Evolutionary conservation across 2,888 invertebrate genomes (phyloP), one percentile per base, ranked within the genome.

Genomic region (Drosophila subquinaria): DNA sequence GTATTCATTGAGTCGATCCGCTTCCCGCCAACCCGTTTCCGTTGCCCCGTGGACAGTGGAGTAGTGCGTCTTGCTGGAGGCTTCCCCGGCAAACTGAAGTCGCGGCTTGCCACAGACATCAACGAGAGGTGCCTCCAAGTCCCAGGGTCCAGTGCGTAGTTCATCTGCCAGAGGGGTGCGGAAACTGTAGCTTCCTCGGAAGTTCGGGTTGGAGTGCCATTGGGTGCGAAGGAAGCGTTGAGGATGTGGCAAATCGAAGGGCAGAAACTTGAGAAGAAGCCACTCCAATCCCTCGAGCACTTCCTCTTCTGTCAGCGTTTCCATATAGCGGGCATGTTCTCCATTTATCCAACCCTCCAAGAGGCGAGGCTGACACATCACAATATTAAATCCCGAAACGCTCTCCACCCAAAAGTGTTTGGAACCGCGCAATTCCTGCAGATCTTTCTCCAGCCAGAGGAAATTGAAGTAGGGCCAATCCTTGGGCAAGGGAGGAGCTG

Each of bases 21-120:
- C 96, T 88, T 96, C 96, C 17, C 96, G 94, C 90, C 95, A 95
- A 0, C 96, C 96, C 9, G 95, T 94, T 83, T 96, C 96, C 0
- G 96, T 92, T 0, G 96, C 96, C 0, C 96, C 96, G 82, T 96
- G 96, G 0, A 95, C 96, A 0, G 95, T 95, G 0, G 94, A 94
- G 88, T 94, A 96, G 85, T 94, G 94, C 71, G 94, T 94, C 45
- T 94, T 94, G 11, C 95, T 95, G 0, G 95, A 94, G 0, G 96
- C 95, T 90, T 96, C 96, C 0, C 96, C 96, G 0, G 95, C 96
- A 83, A 96, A 96, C 74, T 95, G 94, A 0, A 96, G 90, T 0
- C 94, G 91, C 20, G 95, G 94, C 55, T 92, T 92, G 40, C 92
- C 92, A 35, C 69, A 67, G 0, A 53, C 23, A 47, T 81, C 75